Conservation (phyloP, 2,888 invertebrate genomes). For the Xanthorhoe spadicearia region DNA sequence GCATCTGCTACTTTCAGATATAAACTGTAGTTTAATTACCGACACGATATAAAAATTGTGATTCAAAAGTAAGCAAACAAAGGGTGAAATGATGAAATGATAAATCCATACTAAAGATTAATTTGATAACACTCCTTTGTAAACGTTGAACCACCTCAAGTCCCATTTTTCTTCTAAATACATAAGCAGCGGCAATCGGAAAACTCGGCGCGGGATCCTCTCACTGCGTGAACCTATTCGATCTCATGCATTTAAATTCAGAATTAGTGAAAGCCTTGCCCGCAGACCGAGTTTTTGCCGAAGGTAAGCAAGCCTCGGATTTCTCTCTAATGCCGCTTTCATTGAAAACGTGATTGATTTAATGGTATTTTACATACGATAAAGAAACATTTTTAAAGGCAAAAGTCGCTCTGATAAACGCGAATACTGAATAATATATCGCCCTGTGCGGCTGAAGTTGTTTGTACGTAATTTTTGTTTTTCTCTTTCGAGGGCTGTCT, state of each 20-base stretch:
- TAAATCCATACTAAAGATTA: constrained; percentile 63
- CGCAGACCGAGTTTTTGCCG: constrained; percentile 69
- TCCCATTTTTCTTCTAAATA: constrained; percentile 75
- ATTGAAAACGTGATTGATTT: constrained; percentile 79
- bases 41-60: constrained; percentile 48
- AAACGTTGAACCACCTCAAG: constrained; percentile 58
- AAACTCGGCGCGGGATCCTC: constrained; percentile 68
- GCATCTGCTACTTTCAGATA: constrained; percentile 76
- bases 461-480: constrained; percentile 45
- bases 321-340: constrained; percentile 67
- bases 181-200: constrained; percentile 77
- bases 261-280: constrained; percentile 80
- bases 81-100: too few relatives aligned
- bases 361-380: constrained; percentile 62
- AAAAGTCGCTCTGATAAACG: constrained; percentile 46
- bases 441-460: constrained; percentile 35
- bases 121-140: constrained; percentile 67
- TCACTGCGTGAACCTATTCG: constrained; percentile 78
- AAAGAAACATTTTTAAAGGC: constrained; percentile 49
- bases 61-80: constrained; percentile 53
- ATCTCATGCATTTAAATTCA: constrained; percentile 85
- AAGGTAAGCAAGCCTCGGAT: constrained; percentile 72
- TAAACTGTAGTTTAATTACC: constrained; percentile 59
- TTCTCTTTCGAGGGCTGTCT: constrained; percentile 51
- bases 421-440: constrained; percentile 38